Evolutionary conservation across 2,888 invertebrate species (phyloP).

Genomic region (Morpho deidamia): DNA sequence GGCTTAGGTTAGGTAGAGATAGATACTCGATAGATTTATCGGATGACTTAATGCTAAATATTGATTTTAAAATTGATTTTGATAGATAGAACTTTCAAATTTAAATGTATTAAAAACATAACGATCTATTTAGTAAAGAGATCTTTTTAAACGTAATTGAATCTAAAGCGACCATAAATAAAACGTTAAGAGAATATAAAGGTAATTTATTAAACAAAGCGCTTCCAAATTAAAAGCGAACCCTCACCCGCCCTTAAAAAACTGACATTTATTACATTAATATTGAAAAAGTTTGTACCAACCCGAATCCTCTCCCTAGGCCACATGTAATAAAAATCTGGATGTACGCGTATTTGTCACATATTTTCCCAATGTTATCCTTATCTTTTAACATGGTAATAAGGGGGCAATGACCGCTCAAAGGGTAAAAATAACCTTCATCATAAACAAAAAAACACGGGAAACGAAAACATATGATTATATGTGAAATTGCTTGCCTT

Average conservation of each 20-base stretch:
- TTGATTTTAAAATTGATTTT: too few species aligned
- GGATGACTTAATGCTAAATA: too few species aligned
- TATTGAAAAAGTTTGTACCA: constrained; percentile 18
- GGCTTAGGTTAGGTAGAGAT: too few species aligned
- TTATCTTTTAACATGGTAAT: constrained; percentile 32
- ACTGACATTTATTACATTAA: constrained; percentile 16
- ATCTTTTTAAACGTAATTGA: too few species aligned
- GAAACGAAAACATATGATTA: constrained; percentile 45
- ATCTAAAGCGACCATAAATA: too few species aligned
- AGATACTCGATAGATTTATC: too few species aligned
- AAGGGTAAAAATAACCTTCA: constrained; percentile 42
- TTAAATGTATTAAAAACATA: too few species aligned
- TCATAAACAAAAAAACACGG: constrained; percentile 49
- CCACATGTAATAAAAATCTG: constrained; percentile 3
- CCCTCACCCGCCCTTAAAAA: constrained; percentile 13
- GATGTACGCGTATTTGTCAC: constrained; percentile 20
- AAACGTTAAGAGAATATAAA: neutral
- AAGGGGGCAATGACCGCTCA: constrained; percentile 40
- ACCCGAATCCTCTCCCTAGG: neutral
- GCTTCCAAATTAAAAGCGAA: constrained; percentile 19
- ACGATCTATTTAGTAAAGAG: too few species aligned
- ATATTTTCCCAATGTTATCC: constrained; percentile 37
- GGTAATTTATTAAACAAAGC: constrained; percentile 2
- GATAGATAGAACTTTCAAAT: too few species aligned
- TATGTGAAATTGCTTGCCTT: constrained; percentile 49